A percentile compares a stretch with the other conserved stretches of the same genome.
Evolutionary conservation across 2,113 vertebrate species (phyloP).

Genomic region (Beaufortia kweichowensis): DNA sequence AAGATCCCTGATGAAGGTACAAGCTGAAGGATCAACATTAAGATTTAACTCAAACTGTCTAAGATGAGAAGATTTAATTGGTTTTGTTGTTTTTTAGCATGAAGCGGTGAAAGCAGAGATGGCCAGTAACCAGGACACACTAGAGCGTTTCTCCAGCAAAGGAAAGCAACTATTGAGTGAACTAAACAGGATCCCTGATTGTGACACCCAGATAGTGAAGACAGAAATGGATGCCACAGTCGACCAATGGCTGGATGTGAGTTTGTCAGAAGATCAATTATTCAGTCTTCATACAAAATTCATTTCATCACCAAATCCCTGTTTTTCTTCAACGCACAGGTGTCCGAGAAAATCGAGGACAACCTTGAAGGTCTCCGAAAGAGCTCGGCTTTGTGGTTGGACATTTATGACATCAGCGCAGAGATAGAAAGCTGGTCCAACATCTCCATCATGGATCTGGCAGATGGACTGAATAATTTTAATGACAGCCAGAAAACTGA

Average conservation of each 20-base stretch:
- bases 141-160: constrained; percentile 87
- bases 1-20: constrained; percentile 84
- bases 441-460: constrained; percentile 78
- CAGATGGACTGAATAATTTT: constrained; percentile 81
- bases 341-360: constrained; percentile 86
- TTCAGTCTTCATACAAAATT: background rate
- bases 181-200: constrained; percentile 84
- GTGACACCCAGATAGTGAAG: constrained; percentile 76
- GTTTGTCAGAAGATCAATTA: constrained; percentile 51
- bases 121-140: constrained; percentile 79
- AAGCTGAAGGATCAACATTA: background rate
- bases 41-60: background rate
- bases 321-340: constrained; percentile 65
- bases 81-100: constrained; percentile 77
- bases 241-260: constrained; percentile 97
- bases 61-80: background rate
- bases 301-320: background rate
- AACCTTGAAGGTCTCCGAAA: constrained; percentile 80
- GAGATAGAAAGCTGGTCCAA: constrained; percentile 88
- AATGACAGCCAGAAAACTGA: constrained; percentile 80
- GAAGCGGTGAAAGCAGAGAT: constrained; percentile 83
- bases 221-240: constrained; percentile 82
- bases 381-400: constrained; percentile 82
- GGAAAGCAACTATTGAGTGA: constrained; percentile 86
- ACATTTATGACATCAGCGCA: constrained; percentile 80